phyloP scores from a whole-genome alignment of 2,113 vertebrate species.

The Ifrita kowaldi region DNA sequence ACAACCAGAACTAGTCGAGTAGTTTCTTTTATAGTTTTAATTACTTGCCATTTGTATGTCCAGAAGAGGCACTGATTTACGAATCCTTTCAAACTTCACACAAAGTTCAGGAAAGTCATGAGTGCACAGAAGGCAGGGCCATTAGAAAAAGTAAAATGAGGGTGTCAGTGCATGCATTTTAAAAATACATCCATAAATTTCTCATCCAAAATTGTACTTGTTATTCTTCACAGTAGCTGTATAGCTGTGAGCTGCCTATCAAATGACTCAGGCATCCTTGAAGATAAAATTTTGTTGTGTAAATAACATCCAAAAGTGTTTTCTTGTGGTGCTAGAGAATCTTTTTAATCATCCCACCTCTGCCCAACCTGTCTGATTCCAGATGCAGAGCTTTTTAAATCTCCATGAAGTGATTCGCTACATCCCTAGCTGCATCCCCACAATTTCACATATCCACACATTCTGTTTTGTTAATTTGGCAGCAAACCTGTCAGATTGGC shows the following conservation, averaged over 20 bases:
- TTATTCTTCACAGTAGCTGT: background rate
- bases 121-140: background rate
- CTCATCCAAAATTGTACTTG: background rate
- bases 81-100: background rate
- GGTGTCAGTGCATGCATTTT: background rate
- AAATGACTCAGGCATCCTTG: background rate
- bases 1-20: background rate
- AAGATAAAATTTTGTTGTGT: background rate
- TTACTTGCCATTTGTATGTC: background rate
- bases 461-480: background rate
- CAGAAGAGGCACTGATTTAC: background rate
- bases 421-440: background rate
- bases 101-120: background rate
- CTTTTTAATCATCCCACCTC: background rate
- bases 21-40: conserved; percentile 4
- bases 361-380: background rate
- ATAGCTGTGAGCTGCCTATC: background rate
- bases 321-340: background rate
- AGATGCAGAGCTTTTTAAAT: background rate
- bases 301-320: background rate
- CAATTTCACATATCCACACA: background rate
- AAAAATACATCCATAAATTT: background rate
- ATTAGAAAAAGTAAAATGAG: background rate
- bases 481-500: background rate
- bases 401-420: background rate